phyloP scores from a whole-genome alignment of 2,888 invertebrate species.

The Biston betularia region DNA sequence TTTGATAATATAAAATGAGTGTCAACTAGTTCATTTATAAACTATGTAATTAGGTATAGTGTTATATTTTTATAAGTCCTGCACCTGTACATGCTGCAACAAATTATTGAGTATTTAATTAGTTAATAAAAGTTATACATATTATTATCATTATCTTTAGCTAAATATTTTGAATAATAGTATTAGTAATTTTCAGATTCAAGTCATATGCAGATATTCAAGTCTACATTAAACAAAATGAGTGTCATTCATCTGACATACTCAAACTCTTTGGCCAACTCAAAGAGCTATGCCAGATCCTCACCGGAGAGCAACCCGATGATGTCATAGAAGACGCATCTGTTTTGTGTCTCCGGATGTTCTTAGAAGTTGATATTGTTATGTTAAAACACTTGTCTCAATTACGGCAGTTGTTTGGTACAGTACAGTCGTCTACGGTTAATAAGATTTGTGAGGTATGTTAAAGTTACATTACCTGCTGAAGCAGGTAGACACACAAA shows the following conservation, averaged over 20 bases:
- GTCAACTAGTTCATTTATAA: no score
- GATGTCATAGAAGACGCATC: slow-evolving; percentile 88
- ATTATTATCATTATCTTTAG: no score
- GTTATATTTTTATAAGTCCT: no score
- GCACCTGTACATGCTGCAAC: no score
- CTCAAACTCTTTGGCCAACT: slow-evolving; percentile 64
- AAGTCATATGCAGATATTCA: slow-evolving; percentile 82
- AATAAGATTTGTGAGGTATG: slow-evolving; percentile 86
- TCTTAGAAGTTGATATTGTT: slow-evolving; percentile 87
- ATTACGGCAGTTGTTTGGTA: slow-evolving; percentile 87
- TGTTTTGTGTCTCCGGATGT: slow-evolving; percentile 86
- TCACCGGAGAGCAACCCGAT: slow-evolving; percentile 85
- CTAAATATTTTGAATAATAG: no score
- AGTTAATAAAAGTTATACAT: no score
- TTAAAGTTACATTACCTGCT: neutral
- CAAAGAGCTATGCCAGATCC: slow-evolving; percentile 67
- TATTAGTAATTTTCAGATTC: slow-evolving; percentile 67
- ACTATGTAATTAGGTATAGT: no score
- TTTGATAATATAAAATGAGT: no score
- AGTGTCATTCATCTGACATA: slow-evolving; percentile 61
- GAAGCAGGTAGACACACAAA: no score
- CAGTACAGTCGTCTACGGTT: slow-evolving; percentile 80
- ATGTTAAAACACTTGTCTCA: slow-evolving; percentile 85
- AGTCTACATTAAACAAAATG: slow-evolving; percentile 72
- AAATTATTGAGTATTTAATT: no score